Evolutionary conservation across 2,888 invertebrate genomes (phyloP).

Genomic region (Luffia ferchaultella): DNA sequence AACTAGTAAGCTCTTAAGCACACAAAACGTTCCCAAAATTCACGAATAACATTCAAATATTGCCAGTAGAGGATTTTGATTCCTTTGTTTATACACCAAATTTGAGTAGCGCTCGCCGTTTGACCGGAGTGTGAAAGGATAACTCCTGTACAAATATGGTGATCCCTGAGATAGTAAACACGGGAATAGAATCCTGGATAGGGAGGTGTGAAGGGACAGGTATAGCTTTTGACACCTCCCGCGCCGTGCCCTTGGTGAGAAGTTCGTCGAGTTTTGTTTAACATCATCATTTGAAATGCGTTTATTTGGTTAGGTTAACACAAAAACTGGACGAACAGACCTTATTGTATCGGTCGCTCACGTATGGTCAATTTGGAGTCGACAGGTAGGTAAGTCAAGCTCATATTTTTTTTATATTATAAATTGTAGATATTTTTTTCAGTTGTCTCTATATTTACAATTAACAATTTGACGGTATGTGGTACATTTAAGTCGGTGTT

Average conservation of each 20-base stretch:
- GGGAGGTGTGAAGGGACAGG: conserved; percentile 52
- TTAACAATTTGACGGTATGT: too few relatives aligned
- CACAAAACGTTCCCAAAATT: too few relatives aligned
- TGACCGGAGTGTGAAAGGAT: conserved; percentile 52
- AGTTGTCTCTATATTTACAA: too few relatives aligned
- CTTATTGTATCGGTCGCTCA: too few relatives aligned
- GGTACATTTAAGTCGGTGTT: too few relatives aligned
- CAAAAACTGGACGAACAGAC: conserved; percentile 24
- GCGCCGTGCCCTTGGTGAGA: conserved; percentile 41
- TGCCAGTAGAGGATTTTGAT: background rate
- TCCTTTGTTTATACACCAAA: background rate
- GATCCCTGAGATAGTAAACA: conserved; percentile 46
- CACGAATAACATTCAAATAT: background rate
- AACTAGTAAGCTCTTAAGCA: too few relatives aligned
- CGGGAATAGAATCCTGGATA: conserved; percentile 23
- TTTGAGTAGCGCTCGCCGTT: conserved; percentile 45
- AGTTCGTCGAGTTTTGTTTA: conserved; percentile 54
- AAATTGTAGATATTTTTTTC: too few relatives aligned
- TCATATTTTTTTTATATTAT: too few relatives aligned
- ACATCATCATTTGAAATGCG: conserved; percentile 36
- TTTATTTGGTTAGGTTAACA: conserved; percentile 35
- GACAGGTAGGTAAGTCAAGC: too few relatives aligned
- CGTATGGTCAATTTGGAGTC: too few relatives aligned
- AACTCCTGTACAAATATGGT: conserved; percentile 54
- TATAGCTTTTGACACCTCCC: conserved; percentile 65